Evolutionary conservation across 2,888 invertebrate genomes (phyloP).

Genomic region (Drosophila buzzatii): DNA sequence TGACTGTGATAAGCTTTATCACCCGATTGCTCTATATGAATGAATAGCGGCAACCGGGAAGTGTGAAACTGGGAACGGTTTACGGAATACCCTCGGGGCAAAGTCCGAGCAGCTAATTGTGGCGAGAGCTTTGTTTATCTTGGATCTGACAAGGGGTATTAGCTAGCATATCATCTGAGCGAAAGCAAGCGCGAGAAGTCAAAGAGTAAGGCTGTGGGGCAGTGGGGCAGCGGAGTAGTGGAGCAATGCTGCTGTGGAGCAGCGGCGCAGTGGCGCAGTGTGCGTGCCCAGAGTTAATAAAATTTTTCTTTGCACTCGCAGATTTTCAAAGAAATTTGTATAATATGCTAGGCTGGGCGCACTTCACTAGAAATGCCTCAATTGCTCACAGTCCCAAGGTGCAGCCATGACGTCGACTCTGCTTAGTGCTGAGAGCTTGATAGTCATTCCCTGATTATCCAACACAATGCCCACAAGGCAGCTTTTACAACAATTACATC

Average conservation of each 20-base stretch:
- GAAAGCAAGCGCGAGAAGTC: not conserved
- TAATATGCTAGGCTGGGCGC: not conserved
- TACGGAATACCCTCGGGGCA: constrained; percentile 11
- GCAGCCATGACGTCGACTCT: not conserved
- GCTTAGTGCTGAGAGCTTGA: not conserved
- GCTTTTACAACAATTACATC: not conserved
- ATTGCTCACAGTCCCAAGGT: not conserved
- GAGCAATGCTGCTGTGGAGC: too few relatives aligned
- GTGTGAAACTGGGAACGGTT: not conserved
- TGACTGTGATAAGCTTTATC: constrained; percentile 53
- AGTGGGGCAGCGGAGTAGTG: not conserved
- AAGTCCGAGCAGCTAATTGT: constrained; percentile 28
- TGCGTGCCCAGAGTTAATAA: not conserved
- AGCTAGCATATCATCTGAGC: not conserved
- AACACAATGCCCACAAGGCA: not conserved
- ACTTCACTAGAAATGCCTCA: not conserved
- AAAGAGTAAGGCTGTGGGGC: not conserved
- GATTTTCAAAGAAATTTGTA: not conserved
- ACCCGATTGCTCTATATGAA: constrained; percentile 21
- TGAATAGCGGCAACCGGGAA: constrained; percentile 4
- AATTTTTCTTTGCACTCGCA: too few relatives aligned
- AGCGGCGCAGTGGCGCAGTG: not conserved
- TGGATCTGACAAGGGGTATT: not conserved
- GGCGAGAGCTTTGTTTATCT: not conserved
- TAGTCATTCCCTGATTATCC: not conserved